Evolutionary conservation across 2,797 vertebrate genomes (phyloP).

Genomic region (Staurois parvus): DNA sequence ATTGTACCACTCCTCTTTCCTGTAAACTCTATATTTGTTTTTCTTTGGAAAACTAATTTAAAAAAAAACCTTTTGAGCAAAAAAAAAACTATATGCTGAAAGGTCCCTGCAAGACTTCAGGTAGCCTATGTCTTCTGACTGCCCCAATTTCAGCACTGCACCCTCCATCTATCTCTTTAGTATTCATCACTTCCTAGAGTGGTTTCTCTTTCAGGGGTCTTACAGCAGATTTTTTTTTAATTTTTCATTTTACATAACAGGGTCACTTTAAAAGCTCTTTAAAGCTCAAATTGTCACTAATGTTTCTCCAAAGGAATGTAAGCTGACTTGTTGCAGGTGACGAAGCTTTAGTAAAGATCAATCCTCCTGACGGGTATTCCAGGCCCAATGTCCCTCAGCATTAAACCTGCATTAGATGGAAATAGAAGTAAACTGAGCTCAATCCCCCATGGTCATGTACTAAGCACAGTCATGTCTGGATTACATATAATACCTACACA

Average conservation of each 20-base stretch:
- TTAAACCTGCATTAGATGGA: conserved; percentile 47
- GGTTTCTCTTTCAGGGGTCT: neutral
- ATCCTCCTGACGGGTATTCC: neutral
- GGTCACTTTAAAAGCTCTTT: neutral
- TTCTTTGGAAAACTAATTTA: no score
- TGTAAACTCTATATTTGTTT: no score
- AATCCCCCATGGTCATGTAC: conserved; percentile 36
- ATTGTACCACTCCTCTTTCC: no score
- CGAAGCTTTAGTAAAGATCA: neutral
- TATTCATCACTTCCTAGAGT: no score
- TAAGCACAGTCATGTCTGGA: conserved; percentile 15
- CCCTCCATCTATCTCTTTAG: no score
- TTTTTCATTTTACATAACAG: neutral
- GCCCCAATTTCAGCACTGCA: no score
- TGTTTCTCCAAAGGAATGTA: no score
- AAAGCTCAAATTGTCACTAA: neutral
- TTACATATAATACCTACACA: conserved; percentile 16
- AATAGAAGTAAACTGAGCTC: neutral
- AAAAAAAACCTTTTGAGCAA: no score
- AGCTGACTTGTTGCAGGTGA: neutral
- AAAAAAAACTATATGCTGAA: no score
- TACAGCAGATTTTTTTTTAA: neutral
- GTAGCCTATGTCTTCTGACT: no score
- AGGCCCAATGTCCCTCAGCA: conserved; percentile 14
- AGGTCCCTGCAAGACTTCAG: no score